phyloP scores from a whole-genome alignment of 1,140 invertebrate species.

The Drosophila saltans region DNA sequence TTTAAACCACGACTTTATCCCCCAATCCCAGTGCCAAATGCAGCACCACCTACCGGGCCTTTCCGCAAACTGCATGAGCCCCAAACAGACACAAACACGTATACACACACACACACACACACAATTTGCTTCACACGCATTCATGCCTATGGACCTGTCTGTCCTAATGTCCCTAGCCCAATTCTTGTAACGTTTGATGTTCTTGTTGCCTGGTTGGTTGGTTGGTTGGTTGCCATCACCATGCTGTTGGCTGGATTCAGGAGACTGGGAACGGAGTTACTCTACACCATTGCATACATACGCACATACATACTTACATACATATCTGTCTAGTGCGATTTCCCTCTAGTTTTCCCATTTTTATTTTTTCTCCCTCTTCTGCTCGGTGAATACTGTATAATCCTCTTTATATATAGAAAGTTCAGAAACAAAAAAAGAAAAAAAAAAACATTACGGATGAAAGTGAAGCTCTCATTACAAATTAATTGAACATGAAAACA shows the following conservation, averaged over 20 bases:
- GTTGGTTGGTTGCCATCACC: constrained; percentile 43
- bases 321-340: not conserved
- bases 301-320: too few species aligned
- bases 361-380: not conserved
- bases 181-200: constrained; percentile 57
- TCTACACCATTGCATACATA: not conserved
- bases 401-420: constrained; percentile 8
- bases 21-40: constrained; percentile 10
- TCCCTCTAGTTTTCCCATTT: not conserved
- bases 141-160: constrained; percentile 10
- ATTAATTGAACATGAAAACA: constrained; percentile 9
- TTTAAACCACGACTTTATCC: constrained; percentile 32
- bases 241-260: not conserved
- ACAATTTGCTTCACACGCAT: constrained; percentile 3
- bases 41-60: constrained; percentile 35
- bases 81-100: constrained; percentile 1
- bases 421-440: not conserved
- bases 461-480: constrained; percentile 10
- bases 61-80: constrained; percentile 15
- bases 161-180: constrained; percentile 18
- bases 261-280: not conserved
- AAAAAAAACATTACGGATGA: not conserved
- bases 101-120: constrained; percentile 1
- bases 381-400: not conserved
- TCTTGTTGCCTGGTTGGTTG: constrained; percentile 36